A percentile compares a stretch with the other conserved stretches of the same genome.
Evolutionary conservation across 2,888 invertebrate genomes (phyloP).

Genomic region (Netelia virgata): DNA sequence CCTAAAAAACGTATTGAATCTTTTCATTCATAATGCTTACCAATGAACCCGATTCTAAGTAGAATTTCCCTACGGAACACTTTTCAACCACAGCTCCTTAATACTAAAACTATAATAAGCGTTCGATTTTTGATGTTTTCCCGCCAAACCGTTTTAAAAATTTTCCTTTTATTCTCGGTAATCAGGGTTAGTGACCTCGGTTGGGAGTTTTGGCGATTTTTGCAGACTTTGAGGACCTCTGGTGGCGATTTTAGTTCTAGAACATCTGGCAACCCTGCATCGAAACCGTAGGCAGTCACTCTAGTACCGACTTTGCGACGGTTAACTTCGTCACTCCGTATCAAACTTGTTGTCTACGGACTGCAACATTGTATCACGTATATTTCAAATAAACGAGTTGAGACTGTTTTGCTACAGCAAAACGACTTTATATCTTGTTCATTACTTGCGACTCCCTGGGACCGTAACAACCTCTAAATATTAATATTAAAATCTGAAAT

Average conservation of each 20-base stretch:
- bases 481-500: too few species aligned
- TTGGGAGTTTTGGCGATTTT: constrained; percentile 32
- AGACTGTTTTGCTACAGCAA: too few species aligned
- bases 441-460: too few species aligned
- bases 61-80: not conserved
- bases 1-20: not conserved
- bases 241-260: constrained; percentile 2
- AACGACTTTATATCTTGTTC: too few species aligned
- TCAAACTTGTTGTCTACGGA: too few species aligned
- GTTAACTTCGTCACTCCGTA: too few species aligned
- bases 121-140: constrained; percentile 2
- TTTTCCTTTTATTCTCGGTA: too few species aligned
- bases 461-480: too few species aligned
- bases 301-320: too few species aligned
- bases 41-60: not conserved
- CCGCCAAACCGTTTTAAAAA: not conserved
- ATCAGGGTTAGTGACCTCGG: not conserved
- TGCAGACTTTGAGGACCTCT: constrained; percentile 31
- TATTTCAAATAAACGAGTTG: too few species aligned
- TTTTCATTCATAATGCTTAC: not conserved
- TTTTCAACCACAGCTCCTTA: not conserved
- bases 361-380: too few species aligned
- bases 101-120: not conserved
- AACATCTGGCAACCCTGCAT: constrained; percentile 38
- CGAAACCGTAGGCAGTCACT: too few species aligned